These are phyloP conservation scores for Venusia cambrica DNA, from an alignment of 2,888 invertebrate genomes.

Conservation along the genomic window DNA sequence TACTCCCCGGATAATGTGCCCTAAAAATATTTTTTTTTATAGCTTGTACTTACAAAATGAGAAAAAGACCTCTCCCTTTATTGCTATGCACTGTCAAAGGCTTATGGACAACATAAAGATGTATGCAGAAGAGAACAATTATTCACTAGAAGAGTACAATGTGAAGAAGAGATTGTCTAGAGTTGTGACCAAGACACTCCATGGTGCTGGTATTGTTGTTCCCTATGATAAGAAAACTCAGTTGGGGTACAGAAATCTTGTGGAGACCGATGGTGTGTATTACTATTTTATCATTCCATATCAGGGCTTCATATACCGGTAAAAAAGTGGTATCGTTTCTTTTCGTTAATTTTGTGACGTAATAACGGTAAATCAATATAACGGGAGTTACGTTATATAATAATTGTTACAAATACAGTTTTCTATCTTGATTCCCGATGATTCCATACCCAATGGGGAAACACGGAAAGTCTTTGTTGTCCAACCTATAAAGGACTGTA, in stretches of 20 bases:
- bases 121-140: slow-evolving; percentile 82
- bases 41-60: slow-evolving; percentile 78
- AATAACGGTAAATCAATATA: too few species aligned
- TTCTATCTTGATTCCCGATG: too few species aligned
- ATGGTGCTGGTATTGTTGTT: slow-evolving; percentile 91
- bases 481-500: too few species aligned
- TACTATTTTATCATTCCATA: too few species aligned
- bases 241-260: slow-evolving; percentile 90
- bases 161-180: slow-evolving; percentile 83
- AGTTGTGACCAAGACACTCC: slow-evolving; percentile 87
- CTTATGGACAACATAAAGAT: slow-evolving; percentile 82
- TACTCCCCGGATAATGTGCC: too few species aligned
- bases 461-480: too few species aligned
- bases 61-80: slow-evolving; percentile 83
- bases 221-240: slow-evolving; percentile 90
- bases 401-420: too few species aligned
- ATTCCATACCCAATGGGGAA: too few species aligned
- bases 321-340: too few species aligned
- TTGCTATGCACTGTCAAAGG: slow-evolving; percentile 79
- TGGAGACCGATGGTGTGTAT: slow-evolving; percentile 85
- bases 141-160: slow-evolving; percentile 78
- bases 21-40: slow-evolving; percentile 35
- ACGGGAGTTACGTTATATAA: too few species aligned
- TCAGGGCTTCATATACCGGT: too few species aligned
- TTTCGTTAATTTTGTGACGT: too few species aligned